Percentiles rank a stretch among this genome's conserved stretches.
phyloP scores from a whole-genome alignment of 2,113 vertebrate genomes.

The Telmatochromis brachygnathus region DNA sequence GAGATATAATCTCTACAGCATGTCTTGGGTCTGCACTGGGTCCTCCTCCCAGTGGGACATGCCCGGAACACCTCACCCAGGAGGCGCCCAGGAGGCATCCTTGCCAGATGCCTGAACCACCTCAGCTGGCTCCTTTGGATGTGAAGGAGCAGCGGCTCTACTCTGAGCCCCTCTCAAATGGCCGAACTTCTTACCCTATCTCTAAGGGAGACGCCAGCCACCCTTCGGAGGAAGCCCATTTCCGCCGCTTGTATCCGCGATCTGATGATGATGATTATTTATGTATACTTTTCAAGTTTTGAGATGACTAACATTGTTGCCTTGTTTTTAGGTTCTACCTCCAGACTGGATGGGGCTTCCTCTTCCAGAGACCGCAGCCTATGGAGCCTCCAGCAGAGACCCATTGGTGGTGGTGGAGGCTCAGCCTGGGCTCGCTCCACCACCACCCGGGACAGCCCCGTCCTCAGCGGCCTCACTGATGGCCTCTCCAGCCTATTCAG shows the following conservation, averaged over 20 bases:
- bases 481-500: conserved; percentile 96
- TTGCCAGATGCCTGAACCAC: neutral
- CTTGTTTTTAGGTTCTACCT: conserved; percentile 73
- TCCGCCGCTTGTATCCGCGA: neutral
- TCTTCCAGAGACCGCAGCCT: conserved; percentile 85
- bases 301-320: neutral
- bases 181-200: neutral
- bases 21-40: neutral
- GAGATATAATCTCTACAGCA: neutral
- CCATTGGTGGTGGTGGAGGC: conserved; percentile 82
- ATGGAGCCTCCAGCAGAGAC: conserved; percentile 88
- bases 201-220: neutral
- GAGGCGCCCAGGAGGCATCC: neutral
- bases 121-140: neutral
- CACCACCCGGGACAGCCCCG: conserved; percentile 93
- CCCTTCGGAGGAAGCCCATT: neutral
- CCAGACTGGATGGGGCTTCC: conserved; percentile 77
- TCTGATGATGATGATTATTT: neutral
- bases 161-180: neutral
- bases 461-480: conserved; percentile 88
- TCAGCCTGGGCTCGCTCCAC: conserved; percentile 98
- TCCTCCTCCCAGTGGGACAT: neutral
- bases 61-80: neutral
- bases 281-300: neutral
- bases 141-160: neutral